Evolutionary conservation across 1,140 invertebrate species (phyloP).

Genomic region (Pogonognathellus flavescens): DNA sequence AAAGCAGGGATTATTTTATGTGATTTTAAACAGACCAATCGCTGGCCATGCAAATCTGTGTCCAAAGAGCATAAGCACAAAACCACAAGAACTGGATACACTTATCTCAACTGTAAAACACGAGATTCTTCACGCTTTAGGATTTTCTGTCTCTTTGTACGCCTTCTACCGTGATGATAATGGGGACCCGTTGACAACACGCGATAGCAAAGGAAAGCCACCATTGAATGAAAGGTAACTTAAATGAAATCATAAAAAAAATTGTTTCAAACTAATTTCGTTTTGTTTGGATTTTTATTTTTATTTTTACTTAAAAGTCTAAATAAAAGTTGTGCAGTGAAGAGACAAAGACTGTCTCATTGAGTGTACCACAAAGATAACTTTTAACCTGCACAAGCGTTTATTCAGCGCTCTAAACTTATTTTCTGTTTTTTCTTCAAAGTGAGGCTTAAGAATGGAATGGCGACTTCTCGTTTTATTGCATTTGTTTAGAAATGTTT

Average conservation of each 20-base stretch:
- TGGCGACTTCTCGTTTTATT: no score
- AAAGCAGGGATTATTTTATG: background rate
- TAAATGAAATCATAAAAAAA: slow-evolving; percentile 46
- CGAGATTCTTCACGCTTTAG: slow-evolving; percentile 97
- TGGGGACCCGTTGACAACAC: slow-evolving; percentile 86
- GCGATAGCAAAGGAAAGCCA: slow-evolving; percentile 89
- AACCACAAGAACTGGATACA: slow-evolving; percentile 91
- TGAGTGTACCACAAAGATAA: no score
- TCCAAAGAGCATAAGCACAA: slow-evolving; percentile 93
- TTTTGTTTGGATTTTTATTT: no score
- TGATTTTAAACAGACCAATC: slow-evolving; percentile 81
- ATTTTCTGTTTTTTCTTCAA: no score
- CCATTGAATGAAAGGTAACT: slow-evolving; percentile 88
- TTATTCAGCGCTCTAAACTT: no score
- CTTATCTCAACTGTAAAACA: slow-evolving; percentile 97
- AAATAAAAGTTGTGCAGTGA: no score
- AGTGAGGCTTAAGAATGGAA: no score
- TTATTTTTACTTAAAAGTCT: no score
- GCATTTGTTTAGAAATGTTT: no score
- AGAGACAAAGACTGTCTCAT: no score
- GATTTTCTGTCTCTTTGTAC: slow-evolving; percentile 94
- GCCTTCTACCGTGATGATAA: slow-evolving; percentile 92
- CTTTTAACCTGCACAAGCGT: no score
- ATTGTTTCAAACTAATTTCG: no score
- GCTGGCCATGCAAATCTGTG: slow-evolving; percentile 99